Evolutionary conservation across 2,113 vertebrate species (phyloP), one percentile per base, ranked within the genome.

Genomic region (Coregonus clupeaformis): DNA sequence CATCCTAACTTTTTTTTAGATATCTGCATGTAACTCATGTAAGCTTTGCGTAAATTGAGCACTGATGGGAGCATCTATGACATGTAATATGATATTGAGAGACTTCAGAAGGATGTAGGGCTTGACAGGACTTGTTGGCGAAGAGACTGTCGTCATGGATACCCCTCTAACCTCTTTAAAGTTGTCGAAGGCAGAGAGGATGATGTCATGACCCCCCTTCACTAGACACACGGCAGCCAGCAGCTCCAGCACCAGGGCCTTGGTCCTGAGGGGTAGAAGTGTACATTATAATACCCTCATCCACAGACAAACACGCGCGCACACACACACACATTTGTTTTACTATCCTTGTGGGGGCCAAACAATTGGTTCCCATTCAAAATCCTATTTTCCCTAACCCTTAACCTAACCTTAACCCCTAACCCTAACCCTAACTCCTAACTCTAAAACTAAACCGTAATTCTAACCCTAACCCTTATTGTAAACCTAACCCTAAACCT

Each of bases 221-320:
- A 97, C 96, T 74, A 97, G 87, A 79, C 96, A 98, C 75, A 98
- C 95, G 0, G 96, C 96, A 0, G 96, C 96, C 86, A 98, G 82
- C 68, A 98, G 92, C 92, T 98, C 96, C 89, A 98, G 84, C 65
- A 98, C 96, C 84, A 98, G 89, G 0, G 95, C 96, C 85, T 97
- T 98, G 59, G 96, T 98, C 89, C 96, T 97, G 86, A 0, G 1
- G 69, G 55, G 25, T n/a, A 22, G 1, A 6, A 11, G 16, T 9
- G 2, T 55, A 5, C 5, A 5, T 4, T 30, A 32, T 63, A 55
- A 32, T 42, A 42, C 36, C 42, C 32, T 18, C 29, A 68, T 16
- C 30, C 78, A 71, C 55, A 76, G 42, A 57, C 45, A 30, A 12
- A 45, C 25, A 55, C 62, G 20, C 13, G n/a, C 22, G 27, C 30